These are phyloP conservation scores for Bufotes viridis DNA, from an alignment of 2,797 vertebrate species.

Conservation along the genomic window DNA sequence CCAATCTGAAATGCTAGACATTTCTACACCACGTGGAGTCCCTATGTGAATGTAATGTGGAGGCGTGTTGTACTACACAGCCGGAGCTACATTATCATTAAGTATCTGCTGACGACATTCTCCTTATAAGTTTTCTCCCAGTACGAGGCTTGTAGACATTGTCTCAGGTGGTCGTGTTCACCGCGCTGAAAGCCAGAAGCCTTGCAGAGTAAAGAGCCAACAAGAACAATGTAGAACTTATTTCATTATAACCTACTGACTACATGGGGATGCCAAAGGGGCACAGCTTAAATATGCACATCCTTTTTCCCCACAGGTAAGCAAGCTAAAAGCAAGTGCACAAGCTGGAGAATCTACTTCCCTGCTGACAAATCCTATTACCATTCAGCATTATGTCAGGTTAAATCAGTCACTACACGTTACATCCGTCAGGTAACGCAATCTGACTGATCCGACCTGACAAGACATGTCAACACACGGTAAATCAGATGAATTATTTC, in stretches of 20 bases:
- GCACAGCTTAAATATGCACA: conserved; percentile 24
- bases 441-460: conserved; percentile 38
- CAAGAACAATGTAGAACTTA: conserved; percentile 23
- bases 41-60: not conserved
- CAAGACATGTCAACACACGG: conserved; percentile 32
- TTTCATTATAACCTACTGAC: conserved; percentile 39
- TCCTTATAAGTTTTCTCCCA: not conserved
- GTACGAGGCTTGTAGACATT: not conserved
- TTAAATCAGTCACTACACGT: conserved; percentile 19
- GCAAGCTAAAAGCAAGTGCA: conserved; percentile 42
- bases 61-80: not conserved
- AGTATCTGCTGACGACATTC: not conserved
- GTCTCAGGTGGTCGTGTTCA: not conserved
- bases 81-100: not conserved
- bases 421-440: not conserved
- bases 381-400: conserved; percentile 25
- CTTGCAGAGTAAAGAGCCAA: not conserved
- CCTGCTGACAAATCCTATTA: conserved; percentile 54
- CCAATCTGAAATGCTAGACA: too few relatives aligned
- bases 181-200: not conserved
- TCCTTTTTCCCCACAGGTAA: conserved; percentile 44
- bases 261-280: conserved; percentile 39
- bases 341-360: conserved; percentile 39
- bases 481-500: not conserved
- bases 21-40: not conserved